Base-by-base conservation (phyloP, 37 sponge, comb jelly and placozoan species). In the Oopsacas minuta region DNA sequence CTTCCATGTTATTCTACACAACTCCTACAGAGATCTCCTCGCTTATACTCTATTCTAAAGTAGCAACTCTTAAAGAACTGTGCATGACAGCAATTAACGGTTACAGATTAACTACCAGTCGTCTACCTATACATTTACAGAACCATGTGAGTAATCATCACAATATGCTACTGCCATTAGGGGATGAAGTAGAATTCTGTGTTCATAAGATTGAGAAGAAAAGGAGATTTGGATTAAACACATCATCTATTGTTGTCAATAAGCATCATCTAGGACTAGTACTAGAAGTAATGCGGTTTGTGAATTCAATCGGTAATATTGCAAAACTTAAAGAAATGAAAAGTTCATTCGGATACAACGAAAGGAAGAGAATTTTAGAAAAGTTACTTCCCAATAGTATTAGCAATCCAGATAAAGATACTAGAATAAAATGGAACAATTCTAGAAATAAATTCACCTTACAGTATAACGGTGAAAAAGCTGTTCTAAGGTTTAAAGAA, bases 351-450 rank as follows among this genome's bases (percentile, higher is more conserved):
- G 28, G 22, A 20, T 5, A 61, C 17, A n/a, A 61, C 5, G 75
- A 61, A 3, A 61, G 20, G 1, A 61, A 61, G 20, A 61, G 20
- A 10, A 61, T 61, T 25, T 12, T 61, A 12, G 30, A 3, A 32
- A 61, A 3, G 3, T 34, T 61, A 5, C 75, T 61, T 12, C 28
- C 20, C 5, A 10, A 25, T 3, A 12, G 1, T 3, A 25, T 61
- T 25, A n/a, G 1, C 20, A 61, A 3, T 25, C 75, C 75, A 34
- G 28, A 25, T n/a, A 61, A 5, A 25, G 75, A 12, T 34, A 61
- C 75, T 61, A 61, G 30, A 34, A 61, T 61, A 25, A 61, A 61
- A 61, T 61, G 75, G 75, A 61, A 61, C 75, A 10, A 34, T n/a
- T 7, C 17, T n/a, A 61, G 7, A 34, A 61, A 10, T 5, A 61